Percentiles rank a stretch among this genome's conserved stretches.
phyloP scores from a whole-genome alignment of 2,888 invertebrate genomes.

The Polydrusus cervinus region DNA sequence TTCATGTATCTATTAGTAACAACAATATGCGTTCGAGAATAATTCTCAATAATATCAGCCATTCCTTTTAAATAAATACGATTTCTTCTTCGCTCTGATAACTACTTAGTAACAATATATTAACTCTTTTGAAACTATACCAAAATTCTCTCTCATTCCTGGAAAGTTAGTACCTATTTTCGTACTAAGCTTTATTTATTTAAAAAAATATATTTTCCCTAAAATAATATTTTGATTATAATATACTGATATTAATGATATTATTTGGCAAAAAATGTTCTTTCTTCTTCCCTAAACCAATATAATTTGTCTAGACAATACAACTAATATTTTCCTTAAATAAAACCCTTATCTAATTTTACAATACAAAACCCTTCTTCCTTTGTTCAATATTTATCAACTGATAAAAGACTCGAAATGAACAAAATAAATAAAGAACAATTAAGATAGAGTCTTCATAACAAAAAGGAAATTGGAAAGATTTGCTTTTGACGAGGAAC shows the following conservation, averaged over 20 bases:
- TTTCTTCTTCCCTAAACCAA: not conserved
- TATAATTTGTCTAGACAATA: not conserved
- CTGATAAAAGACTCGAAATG: conserved; percentile 10
- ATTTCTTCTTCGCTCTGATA: too few species aligned
- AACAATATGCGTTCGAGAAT: conserved; percentile 1
- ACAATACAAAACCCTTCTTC: not conserved
- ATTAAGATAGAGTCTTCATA: conserved; percentile 22
- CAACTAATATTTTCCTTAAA: not conserved
- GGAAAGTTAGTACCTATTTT: not conserved
- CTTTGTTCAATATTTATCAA: conserved; percentile 13
- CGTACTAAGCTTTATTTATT: too few species aligned
- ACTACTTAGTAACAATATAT: not conserved
- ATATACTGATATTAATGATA: too few species aligned
- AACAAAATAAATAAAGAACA: conserved; percentile 22
- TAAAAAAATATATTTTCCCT: too few species aligned
- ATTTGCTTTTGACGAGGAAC: conserved; percentile 19
- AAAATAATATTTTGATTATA: too few species aligned
- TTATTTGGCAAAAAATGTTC: too few species aligned
- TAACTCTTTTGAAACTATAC: not conserved
- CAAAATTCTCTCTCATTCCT: not conserved
- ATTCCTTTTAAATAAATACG: too few species aligned
- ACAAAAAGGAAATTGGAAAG: conserved; percentile 7
- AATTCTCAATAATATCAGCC: not conserved
- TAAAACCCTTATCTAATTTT: conserved; percentile 8
- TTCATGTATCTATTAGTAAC: conserved; percentile 1